phyloP scores from a whole-genome alignment of 2,888 invertebrate genomes.

The Drosophila colorata region DNA sequence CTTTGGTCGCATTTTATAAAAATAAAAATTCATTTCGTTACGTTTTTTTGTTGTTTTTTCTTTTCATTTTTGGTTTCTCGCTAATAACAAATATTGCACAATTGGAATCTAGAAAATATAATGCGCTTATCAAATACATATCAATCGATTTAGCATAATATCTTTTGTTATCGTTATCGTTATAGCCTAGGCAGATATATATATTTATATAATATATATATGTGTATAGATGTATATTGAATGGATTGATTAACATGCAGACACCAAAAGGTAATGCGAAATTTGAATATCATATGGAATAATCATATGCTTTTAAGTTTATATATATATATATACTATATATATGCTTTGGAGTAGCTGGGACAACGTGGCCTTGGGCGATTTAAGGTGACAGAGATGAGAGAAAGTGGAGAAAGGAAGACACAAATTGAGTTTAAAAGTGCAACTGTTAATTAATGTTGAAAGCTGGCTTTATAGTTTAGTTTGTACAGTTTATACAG shows the following conservation, averaged over 20 bases:
- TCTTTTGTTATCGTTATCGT: constrained; percentile 1
- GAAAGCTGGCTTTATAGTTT: constrained; percentile 19
- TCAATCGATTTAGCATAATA: constrained; percentile 37
- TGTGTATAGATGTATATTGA: constrained; percentile 52
- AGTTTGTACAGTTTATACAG: constrained; percentile 48
- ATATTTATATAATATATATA: constrained; percentile 19
- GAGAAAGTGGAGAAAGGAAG: constrained; percentile 31
- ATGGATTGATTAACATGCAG: constrained; percentile 71
- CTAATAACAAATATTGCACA: constrained; percentile 77
- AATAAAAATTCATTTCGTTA: constrained; percentile 65
- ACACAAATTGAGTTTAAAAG: constrained; percentile 7
- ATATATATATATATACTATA: constrained; percentile 1
- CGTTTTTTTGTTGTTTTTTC: constrained; percentile 10
- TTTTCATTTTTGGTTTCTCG: constrained; percentile 24
- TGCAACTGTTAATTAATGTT: not conserved
- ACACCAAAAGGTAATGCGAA: constrained; percentile 72
- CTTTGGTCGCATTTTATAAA: constrained; percentile 76
- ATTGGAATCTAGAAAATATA: constrained; percentile 75
- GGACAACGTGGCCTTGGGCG: constrained; percentile 28
- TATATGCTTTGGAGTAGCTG: constrained; percentile 17
- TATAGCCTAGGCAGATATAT: constrained; percentile 51
- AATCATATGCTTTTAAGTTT: constrained; percentile 46
- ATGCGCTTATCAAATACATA: constrained; percentile 69
- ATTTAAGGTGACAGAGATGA: not conserved
- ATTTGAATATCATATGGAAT: constrained; percentile 58